Evolutionary conservation across 2,888 invertebrate species (phyloP).

Genomic region (Pterostichus madidus): DNA sequence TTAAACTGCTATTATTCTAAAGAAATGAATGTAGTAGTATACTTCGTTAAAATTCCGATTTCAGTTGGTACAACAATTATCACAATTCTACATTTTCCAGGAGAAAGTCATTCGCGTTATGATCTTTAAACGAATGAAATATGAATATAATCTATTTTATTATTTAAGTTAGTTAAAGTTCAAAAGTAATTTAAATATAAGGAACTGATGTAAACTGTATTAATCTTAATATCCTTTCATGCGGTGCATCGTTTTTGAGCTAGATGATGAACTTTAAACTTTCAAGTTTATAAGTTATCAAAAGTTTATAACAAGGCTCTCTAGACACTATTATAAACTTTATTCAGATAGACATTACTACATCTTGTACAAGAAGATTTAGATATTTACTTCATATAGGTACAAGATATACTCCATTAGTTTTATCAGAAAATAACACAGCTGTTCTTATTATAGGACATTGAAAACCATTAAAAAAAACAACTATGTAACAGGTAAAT

Average conservation of each 20-base stretch:
- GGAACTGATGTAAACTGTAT: conserved; percentile 33
- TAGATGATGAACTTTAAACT: conserved; percentile 44
- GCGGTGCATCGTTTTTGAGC: conserved; percentile 44
- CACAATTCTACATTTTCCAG: neutral
- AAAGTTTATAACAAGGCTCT: conserved; percentile 46
- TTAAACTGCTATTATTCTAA: too few relatives aligned
- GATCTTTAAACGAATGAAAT: neutral
- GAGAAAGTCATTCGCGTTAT: neutral
- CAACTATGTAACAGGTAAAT: too few relatives aligned
- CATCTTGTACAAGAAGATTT: conserved; percentile 17
- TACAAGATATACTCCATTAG: conserved; percentile 1
- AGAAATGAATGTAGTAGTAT: neutral
- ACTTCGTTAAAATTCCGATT: conserved; percentile 32
- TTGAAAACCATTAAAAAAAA: neutral
- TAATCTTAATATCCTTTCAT: conserved; percentile 37
- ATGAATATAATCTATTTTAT: conserved; percentile 24
- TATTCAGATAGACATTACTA: conserved; percentile 40
- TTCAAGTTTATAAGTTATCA: conserved; percentile 47
- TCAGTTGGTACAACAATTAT: too few relatives aligned
- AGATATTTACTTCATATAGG: conserved; percentile 2
- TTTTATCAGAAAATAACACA: conserved; percentile 34
- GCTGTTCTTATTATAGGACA: neutral
- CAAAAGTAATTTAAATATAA: conserved; percentile 35
- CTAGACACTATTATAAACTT: conserved; percentile 46
- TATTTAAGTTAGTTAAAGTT: conserved; percentile 3